These are phyloP conservation scores for Xenus cinereus DNA, from an alignment of 2,113 vertebrate genomes.

Conservation along the genomic window DNA sequence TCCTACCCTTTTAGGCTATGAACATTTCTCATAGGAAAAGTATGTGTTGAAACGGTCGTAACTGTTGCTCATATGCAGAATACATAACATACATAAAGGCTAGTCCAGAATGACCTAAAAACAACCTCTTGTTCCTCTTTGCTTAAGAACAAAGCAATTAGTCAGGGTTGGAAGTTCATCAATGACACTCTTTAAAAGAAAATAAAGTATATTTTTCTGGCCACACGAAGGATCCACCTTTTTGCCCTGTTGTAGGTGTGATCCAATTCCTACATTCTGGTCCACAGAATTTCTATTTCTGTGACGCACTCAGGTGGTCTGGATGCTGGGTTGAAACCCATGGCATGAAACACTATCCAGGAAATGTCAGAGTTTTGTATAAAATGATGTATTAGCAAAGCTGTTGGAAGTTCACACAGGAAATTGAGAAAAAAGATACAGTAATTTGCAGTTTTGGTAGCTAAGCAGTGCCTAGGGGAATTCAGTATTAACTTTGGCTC, in stretches of 20 bases:
- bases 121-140: background rate
- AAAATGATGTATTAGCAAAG: background rate
- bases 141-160: background rate
- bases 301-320: background rate
- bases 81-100: background rate
- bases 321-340: background rate
- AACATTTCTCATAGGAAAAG: background rate
- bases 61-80: background rate
- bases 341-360: background rate
- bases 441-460: background rate
- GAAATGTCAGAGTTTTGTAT: background rate
- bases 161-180: background rate
- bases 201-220: background rate
- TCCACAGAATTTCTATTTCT: background rate
- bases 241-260: background rate
- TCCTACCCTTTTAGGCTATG: accelerated
- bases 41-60: background rate
- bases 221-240: background rate
- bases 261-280: background rate
- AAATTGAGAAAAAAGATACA: accelerated
- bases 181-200: background rate
- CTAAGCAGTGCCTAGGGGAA: background rate
- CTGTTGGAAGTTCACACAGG: background rate
- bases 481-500: background rate
- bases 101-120: background rate